These are phyloP conservation scores for Heliconius hermathena DNA, from an alignment of 1,140 invertebrate species.

Conservation along the genomic window DNA sequence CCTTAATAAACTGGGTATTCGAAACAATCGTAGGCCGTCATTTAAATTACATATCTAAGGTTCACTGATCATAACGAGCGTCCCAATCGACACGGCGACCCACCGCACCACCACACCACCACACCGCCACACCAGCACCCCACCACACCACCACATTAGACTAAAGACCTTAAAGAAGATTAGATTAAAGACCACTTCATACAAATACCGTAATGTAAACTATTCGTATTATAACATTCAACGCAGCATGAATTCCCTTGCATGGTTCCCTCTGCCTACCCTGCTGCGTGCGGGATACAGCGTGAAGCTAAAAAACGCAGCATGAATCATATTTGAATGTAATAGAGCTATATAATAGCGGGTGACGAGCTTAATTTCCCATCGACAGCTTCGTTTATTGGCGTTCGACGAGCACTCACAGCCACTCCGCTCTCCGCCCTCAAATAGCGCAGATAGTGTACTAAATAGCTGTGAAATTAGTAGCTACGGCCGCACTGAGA, in stretches of 20 bases:
- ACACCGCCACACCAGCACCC: too few relatives aligned
- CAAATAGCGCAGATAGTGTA: not conserved
- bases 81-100: conserved; percentile 6
- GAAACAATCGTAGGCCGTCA: conserved; percentile 21
- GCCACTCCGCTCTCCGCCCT: not conserved
- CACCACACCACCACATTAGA: too few relatives aligned
- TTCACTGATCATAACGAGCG: not conserved
- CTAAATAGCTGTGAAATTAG: conserved; percentile 12
- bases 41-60: conserved; percentile 6
- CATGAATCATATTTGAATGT: conserved; percentile 14
- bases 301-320: too few relatives aligned
- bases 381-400: conserved; percentile 17
- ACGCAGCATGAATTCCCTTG: not conserved
- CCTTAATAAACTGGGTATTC: not conserved
- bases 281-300: too few relatives aligned
- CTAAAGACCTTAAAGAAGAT: too few relatives aligned
- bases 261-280: too few relatives aligned
- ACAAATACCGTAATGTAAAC: too few relatives aligned
- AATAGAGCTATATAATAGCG: conserved; percentile 19
- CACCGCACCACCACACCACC: too few relatives aligned
- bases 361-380: conserved; percentile 9
- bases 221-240: not conserved
- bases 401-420: conserved; percentile 12
- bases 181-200: too few relatives aligned
- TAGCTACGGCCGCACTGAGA: not conserved